Evolutionary conservation across 2,113 vertebrate genomes (phyloP).

Genomic region (Carollia perspicillata): DNA sequence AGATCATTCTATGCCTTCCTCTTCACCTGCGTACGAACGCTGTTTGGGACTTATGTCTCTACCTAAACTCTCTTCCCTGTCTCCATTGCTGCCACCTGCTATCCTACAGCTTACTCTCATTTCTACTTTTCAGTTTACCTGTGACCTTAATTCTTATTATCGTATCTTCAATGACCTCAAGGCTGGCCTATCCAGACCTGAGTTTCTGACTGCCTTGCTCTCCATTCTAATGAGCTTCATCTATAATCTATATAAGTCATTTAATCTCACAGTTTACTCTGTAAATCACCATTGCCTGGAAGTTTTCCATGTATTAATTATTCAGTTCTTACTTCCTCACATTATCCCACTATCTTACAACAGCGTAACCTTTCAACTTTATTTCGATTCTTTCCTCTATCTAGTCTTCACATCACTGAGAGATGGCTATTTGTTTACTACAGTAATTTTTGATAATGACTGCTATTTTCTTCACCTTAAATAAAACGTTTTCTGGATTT

Average conservation of each 20-base stretch:
- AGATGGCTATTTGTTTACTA: neutral
- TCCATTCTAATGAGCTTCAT: neutral
- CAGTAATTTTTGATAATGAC: neutral
- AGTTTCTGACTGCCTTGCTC: neutral
- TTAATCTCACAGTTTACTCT: neutral
- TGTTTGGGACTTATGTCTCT: neutral
- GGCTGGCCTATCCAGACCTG: neutral
- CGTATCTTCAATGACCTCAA: neutral
- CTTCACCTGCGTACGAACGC: neutral
- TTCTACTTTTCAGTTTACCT: neutral
- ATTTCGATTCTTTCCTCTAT: neutral
- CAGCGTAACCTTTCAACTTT: neutral
- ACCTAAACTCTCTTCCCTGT: neutral
- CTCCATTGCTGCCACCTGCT: neutral
- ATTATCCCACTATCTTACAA: neutral
- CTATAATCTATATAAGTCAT: neutral
- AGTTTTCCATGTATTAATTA: neutral
- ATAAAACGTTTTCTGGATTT: neutral
- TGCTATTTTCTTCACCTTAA: neutral
- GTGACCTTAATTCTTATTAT: neutral
- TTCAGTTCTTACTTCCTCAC: neutral
- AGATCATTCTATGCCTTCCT: neutral
- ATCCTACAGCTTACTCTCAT: neutral
- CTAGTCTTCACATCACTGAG: neutral
- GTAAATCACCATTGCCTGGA: neutral